These are phyloP conservation scores for Dicroscelio sp. DNA, from an alignment of 2,888 invertebrate genomes.

Conservation along the genomic window DNA sequence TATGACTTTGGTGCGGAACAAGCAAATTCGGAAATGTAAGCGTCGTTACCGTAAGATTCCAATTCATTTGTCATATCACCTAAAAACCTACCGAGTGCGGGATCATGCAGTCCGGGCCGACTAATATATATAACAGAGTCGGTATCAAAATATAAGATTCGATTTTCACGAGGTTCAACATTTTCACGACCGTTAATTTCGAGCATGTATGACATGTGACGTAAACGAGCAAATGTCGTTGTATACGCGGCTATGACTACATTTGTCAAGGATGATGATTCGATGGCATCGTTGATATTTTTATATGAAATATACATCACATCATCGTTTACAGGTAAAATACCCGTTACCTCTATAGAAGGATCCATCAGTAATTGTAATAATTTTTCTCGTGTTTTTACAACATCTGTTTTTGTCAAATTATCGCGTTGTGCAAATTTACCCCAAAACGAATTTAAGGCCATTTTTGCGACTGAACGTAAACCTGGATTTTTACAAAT, in stretches of 20 bases:
- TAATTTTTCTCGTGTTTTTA: not conserved
- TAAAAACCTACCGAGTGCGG: too few relatives aligned
- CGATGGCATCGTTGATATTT: not conserved
- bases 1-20: too few relatives aligned
- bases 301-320: not conserved
- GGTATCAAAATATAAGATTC: too few relatives aligned
- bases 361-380: not conserved
- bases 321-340: not conserved
- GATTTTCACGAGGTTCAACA: too few relatives aligned
- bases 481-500: conserved; percentile 2
- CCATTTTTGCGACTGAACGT: not conserved
- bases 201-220: too few relatives aligned
- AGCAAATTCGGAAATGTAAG: too few relatives aligned
- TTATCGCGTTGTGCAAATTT: not conserved
- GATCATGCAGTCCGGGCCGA: too few relatives aligned
- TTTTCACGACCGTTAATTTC: too few relatives aligned
- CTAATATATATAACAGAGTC: too few relatives aligned
- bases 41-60: too few relatives aligned
- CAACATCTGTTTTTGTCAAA: not conserved
- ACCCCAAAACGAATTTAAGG: conserved; percentile 27
- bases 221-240: too few relatives aligned
- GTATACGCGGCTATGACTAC: conserved; percentile 25
- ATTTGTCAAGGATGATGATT: not conserved
- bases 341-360: not conserved
- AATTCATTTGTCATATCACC: too few relatives aligned